phyloP scores from a whole-genome alignment of 2,888 invertebrate species.

The Masnerella sp. region DNA sequence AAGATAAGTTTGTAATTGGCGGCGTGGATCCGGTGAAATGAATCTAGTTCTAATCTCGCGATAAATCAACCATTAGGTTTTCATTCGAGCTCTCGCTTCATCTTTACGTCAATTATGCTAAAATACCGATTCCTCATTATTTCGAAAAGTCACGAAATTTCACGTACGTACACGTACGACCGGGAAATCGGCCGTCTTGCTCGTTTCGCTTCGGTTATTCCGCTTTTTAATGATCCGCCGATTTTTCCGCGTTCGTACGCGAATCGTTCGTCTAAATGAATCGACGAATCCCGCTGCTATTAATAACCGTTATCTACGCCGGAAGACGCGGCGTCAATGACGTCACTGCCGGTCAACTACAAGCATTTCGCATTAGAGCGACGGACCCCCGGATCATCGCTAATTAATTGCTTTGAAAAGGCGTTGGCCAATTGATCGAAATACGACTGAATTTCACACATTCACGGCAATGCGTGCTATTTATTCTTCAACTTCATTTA shows the following conservation, averaged over 20 bases:
- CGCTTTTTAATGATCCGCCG: slow-evolving; percentile 10
- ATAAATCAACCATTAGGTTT: slow-evolving; percentile 38
- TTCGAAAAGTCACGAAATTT: slow-evolving; percentile 34
- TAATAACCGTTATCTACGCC: slow-evolving; percentile 75
- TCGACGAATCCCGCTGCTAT: slow-evolving; percentile 65
- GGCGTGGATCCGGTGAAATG: slow-evolving; percentile 46
- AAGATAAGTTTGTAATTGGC: slow-evolving; percentile 59
- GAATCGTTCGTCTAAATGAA: slow-evolving; percentile 46
- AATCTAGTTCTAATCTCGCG: slow-evolving; percentile 41
- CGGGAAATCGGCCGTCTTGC: slow-evolving; percentile 2
- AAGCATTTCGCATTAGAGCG: slow-evolving; percentile 76
- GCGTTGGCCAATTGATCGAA: slow-evolving; percentile 74
- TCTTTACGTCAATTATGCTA: slow-evolving; percentile 35
- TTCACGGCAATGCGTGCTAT: slow-evolving; percentile 23
- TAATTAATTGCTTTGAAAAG: slow-evolving; percentile 77
- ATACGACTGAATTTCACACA: slow-evolving; percentile 33
- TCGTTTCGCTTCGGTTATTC: not conserved
- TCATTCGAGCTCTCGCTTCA: slow-evolving; percentile 18
- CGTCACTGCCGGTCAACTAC: slow-evolving; percentile 76
- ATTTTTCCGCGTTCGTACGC: slow-evolving; percentile 1
- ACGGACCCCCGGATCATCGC: slow-evolving; percentile 51
- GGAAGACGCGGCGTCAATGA: slow-evolving; percentile 71
- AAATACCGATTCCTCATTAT: slow-evolving; percentile 21
- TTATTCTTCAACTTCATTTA: no score
- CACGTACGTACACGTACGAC: not conserved